These are phyloP conservation scores for Eupeodes corollae DNA, from an alignment of 1,140 invertebrate species.

Conservation along the genomic window DNA sequence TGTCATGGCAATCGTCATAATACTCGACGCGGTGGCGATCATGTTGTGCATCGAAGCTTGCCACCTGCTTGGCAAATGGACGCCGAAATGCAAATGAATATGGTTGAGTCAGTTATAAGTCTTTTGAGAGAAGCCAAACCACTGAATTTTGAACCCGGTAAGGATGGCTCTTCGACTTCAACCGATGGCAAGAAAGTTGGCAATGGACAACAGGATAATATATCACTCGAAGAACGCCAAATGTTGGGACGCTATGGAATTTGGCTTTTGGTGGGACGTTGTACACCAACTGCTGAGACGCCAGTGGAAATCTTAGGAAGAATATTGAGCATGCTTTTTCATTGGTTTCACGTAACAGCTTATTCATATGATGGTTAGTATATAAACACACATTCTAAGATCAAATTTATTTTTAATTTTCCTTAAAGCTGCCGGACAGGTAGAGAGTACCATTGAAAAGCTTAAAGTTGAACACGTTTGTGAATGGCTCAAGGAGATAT, in stretches of 20 bases:
- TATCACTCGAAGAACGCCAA: slow-evolving; percentile 68
- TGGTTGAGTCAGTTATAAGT: slow-evolving; percentile 93
- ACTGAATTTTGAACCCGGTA: slow-evolving; percentile 50
- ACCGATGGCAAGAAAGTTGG: slow-evolving; percentile 29
- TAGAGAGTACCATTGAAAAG: slow-evolving; percentile 76
- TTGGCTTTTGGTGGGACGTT: slow-evolving; percentile 90
- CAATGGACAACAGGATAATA: slow-evolving; percentile 41
- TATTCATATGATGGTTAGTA: slow-evolving; percentile 82
- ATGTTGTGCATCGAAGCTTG: slow-evolving; percentile 79
- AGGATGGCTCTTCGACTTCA: slow-evolving; percentile 14
- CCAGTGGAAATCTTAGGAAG: slow-evolving; percentile 80
- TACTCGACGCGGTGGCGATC: slow-evolving; percentile 70
- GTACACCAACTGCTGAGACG: slow-evolving; percentile 74
- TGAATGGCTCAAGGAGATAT: slow-evolving; percentile 78
- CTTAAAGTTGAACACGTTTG: slow-evolving; percentile 90
- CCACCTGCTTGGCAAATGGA: slow-evolving; percentile 79
- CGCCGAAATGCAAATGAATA: slow-evolving; percentile 80
- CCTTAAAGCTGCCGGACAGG: slow-evolving; percentile 44
- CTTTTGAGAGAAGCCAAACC: slow-evolving; percentile 70
- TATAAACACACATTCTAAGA: slow-evolving; percentile 9
- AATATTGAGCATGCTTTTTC: slow-evolving; percentile 90
- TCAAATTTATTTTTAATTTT: slow-evolving; percentile 37
- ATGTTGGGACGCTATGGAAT: slow-evolving; percentile 89
- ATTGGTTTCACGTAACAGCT: slow-evolving; percentile 98
- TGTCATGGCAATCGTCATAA: slow-evolving; percentile 84